Base-by-base conservation (phyloP, 1,140 invertebrate genomes). In the Myzus persicae region DNA sequence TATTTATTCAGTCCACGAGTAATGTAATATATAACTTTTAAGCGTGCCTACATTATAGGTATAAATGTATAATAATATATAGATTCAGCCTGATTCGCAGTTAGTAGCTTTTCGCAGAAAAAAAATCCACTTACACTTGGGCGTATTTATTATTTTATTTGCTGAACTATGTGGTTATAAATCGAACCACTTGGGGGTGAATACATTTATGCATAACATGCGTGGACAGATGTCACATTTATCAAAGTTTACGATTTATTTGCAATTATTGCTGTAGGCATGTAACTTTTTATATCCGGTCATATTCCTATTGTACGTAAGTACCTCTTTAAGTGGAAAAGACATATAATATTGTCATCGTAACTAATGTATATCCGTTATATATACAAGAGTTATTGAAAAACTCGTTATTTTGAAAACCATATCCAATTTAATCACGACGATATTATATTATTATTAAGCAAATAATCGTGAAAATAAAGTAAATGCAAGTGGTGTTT, bases 91-190 rank as follows among this genome's bases (percentile, higher is more conserved):
- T 76, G 4, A 76, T 36, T n/a, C 5, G 59, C n/a, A 76, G 59
- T 76, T 76, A 18, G 59, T n/a, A 76, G 14, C 59, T 76, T n/a
- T 76, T 9, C 31, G n/a, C n/a, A n/a, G 59, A n/a, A 76, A 76
- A 48, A 67, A 76, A n/a, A 76, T 76, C 18, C n/a, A 76, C n/a
- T 4, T 76, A 9, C 26, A 67, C 26, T n/a, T 76, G 11, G 59
- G 59, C 59, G 14, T 76, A 76, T 76, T 76, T 67, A n/a, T 76
- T 76, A 76, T 76, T n/a, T 76, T 76, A 76, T 76, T 76, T 31
- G 14, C 14, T 76, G 31, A 67, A 67, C n/a, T 14, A 67, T n/a
- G 31, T 5, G 59, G 26, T n/a, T 67, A 67, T 76, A 76, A 76
- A 76, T 76, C 14, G 14, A 6, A n/a, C 6, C 48, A 6, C 22